Percentiles rank a stretch among this genome's conserved stretches.
These are phyloP conservation scores for Brienomyrus brachyistius DNA, from an alignment of 2,113 vertebrate species.

Conservation along the genomic window DNA sequence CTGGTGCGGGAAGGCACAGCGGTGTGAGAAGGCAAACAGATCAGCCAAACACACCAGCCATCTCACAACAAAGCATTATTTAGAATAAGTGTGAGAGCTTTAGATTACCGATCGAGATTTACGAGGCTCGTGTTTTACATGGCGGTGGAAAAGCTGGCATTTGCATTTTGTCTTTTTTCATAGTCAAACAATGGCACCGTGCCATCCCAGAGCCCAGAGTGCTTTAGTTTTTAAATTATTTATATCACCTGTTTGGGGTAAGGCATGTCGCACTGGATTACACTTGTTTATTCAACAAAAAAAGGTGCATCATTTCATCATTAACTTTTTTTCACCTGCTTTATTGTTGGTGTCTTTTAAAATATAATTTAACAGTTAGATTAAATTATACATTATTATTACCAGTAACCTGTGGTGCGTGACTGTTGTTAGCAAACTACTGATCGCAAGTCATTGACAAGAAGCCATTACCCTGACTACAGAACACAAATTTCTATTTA, in stretches of 20 bases:
- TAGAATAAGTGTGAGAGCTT: background rate
- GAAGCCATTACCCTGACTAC: background rate
- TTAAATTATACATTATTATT: background rate
- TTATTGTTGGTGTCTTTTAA: background rate
- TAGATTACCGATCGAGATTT: background rate
- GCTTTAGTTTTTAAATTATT: background rate
- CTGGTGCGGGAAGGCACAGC: background rate
- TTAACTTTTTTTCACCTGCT: background rate
- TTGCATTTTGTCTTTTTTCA: background rate
- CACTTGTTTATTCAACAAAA: background rate
- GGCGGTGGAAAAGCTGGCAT: background rate
- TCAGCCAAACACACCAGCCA: background rate
- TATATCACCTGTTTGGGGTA: background rate
- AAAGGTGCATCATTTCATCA: background rate
- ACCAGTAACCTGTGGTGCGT: background rate
- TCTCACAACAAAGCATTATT: background rate
- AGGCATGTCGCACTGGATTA: background rate
- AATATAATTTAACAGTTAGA: background rate
- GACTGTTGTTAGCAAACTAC: background rate
- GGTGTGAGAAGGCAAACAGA: background rate
- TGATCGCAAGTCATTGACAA: background rate
- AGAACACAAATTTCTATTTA: background rate
- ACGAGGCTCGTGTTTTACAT: background rate
- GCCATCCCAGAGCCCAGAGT: background rate
- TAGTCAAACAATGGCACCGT: background rate